These are phyloP conservation scores for Gerris lacustris DNA, from an alignment of 2,888 invertebrate genomes.

Conservation along the genomic window DNA sequence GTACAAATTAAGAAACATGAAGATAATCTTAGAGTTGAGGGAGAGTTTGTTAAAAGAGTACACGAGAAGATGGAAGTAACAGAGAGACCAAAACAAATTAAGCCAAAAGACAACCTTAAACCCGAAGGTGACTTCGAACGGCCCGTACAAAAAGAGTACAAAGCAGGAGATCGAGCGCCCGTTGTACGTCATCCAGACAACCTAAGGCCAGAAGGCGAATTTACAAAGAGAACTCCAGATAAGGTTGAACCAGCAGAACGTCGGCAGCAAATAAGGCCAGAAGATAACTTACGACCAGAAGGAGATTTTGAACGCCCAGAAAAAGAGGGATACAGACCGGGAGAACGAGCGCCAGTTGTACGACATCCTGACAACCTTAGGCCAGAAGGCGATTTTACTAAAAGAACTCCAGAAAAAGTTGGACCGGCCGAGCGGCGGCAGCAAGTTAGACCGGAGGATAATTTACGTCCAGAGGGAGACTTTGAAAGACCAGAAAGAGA, in stretches of 20 bases:
- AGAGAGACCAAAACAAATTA: conserved; percentile 30
- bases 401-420: conserved; percentile 20
- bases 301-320: conserved; percentile 40
- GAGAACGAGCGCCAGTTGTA: conserved; percentile 41
- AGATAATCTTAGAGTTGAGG: conserved; percentile 41
- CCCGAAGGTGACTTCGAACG: conserved; percentile 48
- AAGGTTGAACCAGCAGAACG: conserved; percentile 46
- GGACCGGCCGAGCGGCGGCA: conserved; percentile 31
- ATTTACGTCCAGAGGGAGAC: conserved; percentile 33
- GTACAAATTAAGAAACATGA: conserved; percentile 38
- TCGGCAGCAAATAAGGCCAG: conserved; percentile 39
- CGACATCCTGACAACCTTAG: conserved; percentile 31
- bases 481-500: conserved; percentile 32
- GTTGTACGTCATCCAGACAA: conserved; percentile 44
- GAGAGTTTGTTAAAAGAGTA: conserved; percentile 40
- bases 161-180: conserved; percentile 26
- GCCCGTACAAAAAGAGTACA: not conserved
- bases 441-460: conserved; percentile 35
- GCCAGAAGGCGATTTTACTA: conserved; percentile 32
- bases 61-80: conserved; percentile 36
- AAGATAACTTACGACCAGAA: conserved; percentile 37
- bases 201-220: conserved; percentile 45
- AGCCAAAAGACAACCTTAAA: conserved; percentile 39
- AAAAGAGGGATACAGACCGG: conserved; percentile 39
- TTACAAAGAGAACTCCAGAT: conserved; percentile 35